Percentiles rank a stretch among this genome's conserved stretches.
Conservation (phyloP, 2,113 vertebrate species). For the Cnemophilus loriae region DNA sequence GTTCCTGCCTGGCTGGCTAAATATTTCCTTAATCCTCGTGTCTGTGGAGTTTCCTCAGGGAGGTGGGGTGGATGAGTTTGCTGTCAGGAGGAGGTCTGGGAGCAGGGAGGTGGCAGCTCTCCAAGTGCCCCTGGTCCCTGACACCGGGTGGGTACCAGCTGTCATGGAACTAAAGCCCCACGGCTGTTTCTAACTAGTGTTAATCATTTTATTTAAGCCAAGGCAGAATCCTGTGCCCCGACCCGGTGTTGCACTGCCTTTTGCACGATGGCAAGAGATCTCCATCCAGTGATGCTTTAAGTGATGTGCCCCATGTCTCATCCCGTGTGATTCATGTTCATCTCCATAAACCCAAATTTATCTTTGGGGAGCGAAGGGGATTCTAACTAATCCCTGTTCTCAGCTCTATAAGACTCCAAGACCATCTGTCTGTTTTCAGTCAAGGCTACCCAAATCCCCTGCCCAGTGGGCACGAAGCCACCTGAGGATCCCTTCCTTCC, state of each 20-base stretch:
- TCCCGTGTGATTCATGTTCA: not conserved
- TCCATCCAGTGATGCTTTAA: not conserved
- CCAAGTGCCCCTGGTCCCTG: not conserved
- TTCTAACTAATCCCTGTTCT: not conserved
- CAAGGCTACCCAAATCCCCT: not conserved
- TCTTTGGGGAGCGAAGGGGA: not conserved
- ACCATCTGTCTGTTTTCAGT: constrained; percentile 14
- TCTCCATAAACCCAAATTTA: not conserved
- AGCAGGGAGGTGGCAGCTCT: not conserved
- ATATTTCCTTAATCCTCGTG: not conserved
- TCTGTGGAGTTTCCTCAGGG: not conserved
- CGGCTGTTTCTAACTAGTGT: not conserved
- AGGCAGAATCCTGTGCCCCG: not conserved
- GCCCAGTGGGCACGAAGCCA: not conserved
- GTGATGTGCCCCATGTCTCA: not conserved
- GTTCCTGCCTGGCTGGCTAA: not conserved
- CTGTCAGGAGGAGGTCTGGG: not conserved
- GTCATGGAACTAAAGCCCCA: not conserved
- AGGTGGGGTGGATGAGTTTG: not conserved
- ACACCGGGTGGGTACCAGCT: not conserved
- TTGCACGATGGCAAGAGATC: not conserved
- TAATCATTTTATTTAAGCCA: not conserved
- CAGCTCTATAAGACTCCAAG: not conserved
- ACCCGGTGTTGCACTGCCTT: not conserved
- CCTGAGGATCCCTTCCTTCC: not conserved